Evolutionary conservation across 2,113 vertebrate species (phyloP).

Genomic region (Entelurus aequoreus): DNA sequence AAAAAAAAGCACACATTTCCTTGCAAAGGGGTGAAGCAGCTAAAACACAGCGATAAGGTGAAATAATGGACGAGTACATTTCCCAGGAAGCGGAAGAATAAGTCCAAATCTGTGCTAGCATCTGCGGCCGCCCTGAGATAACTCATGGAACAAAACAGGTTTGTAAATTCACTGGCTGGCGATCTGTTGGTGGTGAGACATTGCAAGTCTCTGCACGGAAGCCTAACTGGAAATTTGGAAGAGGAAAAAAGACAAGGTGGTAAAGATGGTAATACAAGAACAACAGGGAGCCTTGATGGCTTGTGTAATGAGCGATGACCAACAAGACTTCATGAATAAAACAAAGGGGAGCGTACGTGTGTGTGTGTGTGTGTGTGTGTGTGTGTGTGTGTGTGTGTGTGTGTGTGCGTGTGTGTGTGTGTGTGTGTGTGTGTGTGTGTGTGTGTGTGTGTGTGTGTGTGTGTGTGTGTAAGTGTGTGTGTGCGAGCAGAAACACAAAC

Average conservation of each 20-base stretch:
- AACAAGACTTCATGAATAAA: conserved; percentile 45
- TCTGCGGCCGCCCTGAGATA: not conserved
- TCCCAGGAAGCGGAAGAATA: not conserved
- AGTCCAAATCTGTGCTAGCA: not conserved
- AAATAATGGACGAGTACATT: not conserved
- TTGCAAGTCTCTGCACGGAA: not conserved
- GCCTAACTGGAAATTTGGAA: not conserved
- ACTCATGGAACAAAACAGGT: too few species aligned
- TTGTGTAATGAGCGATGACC: conserved; percentile 41
- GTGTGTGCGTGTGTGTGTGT: too few species aligned
- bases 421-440: too few species aligned
- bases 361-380: conserved; percentile 1
- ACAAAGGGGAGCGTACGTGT: conserved; percentile 21
- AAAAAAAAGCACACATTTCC: too few species aligned
- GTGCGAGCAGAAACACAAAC: conserved; percentile 10
- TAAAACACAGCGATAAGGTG: not conserved
- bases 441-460: too few species aligned
- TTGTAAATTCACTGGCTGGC: not conserved
- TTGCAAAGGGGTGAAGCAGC: too few species aligned
- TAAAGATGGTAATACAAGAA: conserved; percentile 22
- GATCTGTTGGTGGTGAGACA: not conserved
- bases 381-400: conserved; percentile 10
- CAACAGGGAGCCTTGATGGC: conserved; percentile 23
- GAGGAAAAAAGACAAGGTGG: conserved; percentile 23
- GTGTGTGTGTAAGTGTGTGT: too few species aligned